A percentile compares a stretch with the other conserved stretches of the same genome.
Conservation (phyloP, 2,113 vertebrate species). For the Lepidothrix coronata region DNA sequence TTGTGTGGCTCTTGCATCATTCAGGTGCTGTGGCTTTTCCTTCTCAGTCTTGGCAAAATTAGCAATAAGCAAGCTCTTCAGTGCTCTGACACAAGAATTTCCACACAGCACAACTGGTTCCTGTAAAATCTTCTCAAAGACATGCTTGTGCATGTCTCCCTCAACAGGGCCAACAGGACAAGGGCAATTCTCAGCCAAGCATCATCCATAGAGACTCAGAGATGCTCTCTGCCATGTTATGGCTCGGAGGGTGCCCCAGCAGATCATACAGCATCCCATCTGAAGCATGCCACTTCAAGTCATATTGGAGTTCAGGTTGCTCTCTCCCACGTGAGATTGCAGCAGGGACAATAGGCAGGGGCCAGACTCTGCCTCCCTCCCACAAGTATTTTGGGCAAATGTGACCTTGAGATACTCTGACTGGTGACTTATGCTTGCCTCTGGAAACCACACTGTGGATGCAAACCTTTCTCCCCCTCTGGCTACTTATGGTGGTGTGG, state of each 20-base stretch:
- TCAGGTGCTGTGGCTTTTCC: background rate
- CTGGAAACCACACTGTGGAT: background rate
- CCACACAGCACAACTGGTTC: background rate
- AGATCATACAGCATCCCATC: background rate
- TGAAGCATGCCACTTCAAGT: background rate
- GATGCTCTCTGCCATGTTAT: background rate
- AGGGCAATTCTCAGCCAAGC: accelerated
- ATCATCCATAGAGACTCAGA: background rate
- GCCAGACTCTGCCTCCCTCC: background rate
- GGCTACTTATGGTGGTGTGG: background rate
- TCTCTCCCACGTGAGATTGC: background rate
- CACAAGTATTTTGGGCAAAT: background rate
- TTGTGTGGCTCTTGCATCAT: background rate
- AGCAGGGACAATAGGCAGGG: background rate
- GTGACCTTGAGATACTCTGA: accelerated
- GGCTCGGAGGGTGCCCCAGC: background rate
- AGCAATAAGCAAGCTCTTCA: background rate
- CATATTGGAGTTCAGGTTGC: background rate
- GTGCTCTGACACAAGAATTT: background rate
- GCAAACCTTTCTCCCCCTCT: background rate
- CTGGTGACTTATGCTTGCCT: background rate
- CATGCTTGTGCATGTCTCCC: accelerated
- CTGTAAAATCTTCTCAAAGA: background rate
- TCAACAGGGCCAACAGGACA: background rate
- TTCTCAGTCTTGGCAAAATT: background rate